phyloP scores from a whole-genome alignment of 2,888 invertebrate species.

The Adela reaumurella region DNA sequence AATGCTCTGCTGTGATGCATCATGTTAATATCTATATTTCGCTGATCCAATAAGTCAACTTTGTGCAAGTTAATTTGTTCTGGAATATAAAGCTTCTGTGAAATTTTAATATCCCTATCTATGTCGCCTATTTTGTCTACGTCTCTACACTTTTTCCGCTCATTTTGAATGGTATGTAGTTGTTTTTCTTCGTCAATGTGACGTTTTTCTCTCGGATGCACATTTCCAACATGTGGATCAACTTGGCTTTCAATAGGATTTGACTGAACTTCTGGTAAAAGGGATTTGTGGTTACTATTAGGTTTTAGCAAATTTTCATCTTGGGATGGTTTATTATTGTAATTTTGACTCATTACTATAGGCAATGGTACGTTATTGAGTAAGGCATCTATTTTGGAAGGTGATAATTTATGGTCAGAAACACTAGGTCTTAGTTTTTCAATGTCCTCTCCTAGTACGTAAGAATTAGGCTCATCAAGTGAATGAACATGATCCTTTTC shows the following conservation, averaged over 20 bases:
- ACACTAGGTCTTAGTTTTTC: conserved; percentile 15
- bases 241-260: too few relatives aligned
- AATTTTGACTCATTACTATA: conserved; percentile 21
- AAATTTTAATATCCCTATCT: background rate
- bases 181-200: conserved; percentile 36
- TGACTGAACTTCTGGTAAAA: too few relatives aligned
- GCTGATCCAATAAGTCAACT: background rate
- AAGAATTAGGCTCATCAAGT: conserved; percentile 38
- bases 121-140: background rate
- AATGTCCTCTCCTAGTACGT: conserved; percentile 32
- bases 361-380: conserved; percentile 24
- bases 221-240: too few relatives aligned
- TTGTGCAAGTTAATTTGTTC: background rate
- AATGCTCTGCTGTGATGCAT: conserved; percentile 33
- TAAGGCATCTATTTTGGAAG: conserved; percentile 5
- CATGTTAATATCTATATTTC: conserved; percentile 17
- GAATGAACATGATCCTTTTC: conserved; percentile 25
- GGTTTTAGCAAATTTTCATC: background rate
- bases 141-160: background rate
- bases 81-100: background rate
- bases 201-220: conserved; percentile 26
- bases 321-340: conserved; percentile 7
- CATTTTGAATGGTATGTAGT: background rate
- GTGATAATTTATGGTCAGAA: conserved; percentile 7
- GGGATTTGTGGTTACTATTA: conserved; percentile 3